Percentiles rank a stretch among this genome's conserved stretches.
Conservation (phyloP, 1,140 invertebrate genomes). For the Eufriesea mexicana region DNA sequence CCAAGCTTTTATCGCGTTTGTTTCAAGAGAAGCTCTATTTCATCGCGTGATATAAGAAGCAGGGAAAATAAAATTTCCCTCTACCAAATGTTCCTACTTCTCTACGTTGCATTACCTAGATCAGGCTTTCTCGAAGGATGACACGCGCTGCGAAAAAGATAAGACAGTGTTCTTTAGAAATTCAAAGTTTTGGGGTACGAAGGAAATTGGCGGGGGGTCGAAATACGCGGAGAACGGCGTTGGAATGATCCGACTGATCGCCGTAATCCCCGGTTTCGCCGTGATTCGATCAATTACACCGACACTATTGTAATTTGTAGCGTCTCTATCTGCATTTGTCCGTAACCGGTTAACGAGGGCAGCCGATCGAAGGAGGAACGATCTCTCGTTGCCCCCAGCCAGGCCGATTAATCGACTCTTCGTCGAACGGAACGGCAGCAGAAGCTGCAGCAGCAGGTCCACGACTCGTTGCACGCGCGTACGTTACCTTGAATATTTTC, state of each 20-base stretch:
- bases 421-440: background rate
- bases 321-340: slow-evolving; percentile 50
- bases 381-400: slow-evolving; percentile 29
- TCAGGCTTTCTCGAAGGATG: too few relatives aligned
- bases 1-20: slow-evolving; percentile 1
- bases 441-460: background rate
- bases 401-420: slow-evolving; percentile 46
- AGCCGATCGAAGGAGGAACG: slow-evolving; percentile 33
- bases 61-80: background rate
- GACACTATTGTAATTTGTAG: slow-evolving; percentile 55
- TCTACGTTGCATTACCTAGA: too few relatives aligned
- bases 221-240: too few relatives aligned
- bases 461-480: slow-evolving; percentile 2
- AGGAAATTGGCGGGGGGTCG: too few relatives aligned
- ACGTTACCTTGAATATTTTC: slow-evolving; percentile 59
- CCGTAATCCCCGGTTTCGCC: background rate
- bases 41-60: background rate
- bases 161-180: too few relatives aligned
- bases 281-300: slow-evolving; percentile 50
- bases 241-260: too few relatives aligned
- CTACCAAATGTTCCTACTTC: too few relatives aligned
- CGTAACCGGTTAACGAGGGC: slow-evolving; percentile 49
- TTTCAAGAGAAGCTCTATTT: background rate
- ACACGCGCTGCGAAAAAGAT: too few relatives aligned
- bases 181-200: too few relatives aligned